Percentiles rank a stretch among this genome's conserved stretches.
phyloP scores from a whole-genome alignment of 2,113 vertebrate genomes.

The Heptranchias perlo region DNA sequence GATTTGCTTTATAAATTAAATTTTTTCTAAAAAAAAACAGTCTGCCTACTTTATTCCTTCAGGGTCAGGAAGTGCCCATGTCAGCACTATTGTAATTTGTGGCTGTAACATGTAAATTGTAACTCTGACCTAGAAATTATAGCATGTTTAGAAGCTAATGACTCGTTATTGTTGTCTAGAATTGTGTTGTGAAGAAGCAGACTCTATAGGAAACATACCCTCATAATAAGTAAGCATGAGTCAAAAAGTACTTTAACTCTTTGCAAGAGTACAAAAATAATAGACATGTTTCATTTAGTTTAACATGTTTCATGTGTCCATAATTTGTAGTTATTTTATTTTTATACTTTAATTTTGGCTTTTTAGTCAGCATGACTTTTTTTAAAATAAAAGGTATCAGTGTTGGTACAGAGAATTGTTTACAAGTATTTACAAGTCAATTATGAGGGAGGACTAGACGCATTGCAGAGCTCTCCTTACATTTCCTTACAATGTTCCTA shows the following conservation, averaged over 20 bases:
- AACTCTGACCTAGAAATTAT: conserved; percentile 29
- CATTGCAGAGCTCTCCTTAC: not conserved
- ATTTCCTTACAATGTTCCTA: not conserved
- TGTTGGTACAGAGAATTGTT: not conserved
- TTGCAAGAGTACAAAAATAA: not conserved
- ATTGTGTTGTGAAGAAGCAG: not conserved
- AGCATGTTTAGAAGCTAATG: not conserved
- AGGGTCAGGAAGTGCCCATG: conserved; percentile 15
- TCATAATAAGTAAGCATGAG: not conserved
- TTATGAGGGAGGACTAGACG: not conserved
- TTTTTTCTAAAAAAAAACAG: conserved; percentile 2
- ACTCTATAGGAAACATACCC: not conserved
- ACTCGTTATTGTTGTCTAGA: conserved; percentile 19
- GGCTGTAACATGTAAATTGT: conserved; percentile 34
- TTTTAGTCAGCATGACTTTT: not conserved
- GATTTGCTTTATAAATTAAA: conserved; percentile 31
- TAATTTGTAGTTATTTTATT: not conserved
- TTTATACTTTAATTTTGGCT: not conserved
- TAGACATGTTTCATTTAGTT: not conserved
- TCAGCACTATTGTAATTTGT: conserved; percentile 18
- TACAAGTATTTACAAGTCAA: not conserved
- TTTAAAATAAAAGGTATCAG: not conserved
- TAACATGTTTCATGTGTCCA: not conserved
- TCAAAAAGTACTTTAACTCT: not conserved
- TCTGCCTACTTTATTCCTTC: conserved; percentile 26